phyloP scores from a whole-genome alignment of 92 coral and sea anemone genomes.

The Phenganax stokvisi region DNA sequence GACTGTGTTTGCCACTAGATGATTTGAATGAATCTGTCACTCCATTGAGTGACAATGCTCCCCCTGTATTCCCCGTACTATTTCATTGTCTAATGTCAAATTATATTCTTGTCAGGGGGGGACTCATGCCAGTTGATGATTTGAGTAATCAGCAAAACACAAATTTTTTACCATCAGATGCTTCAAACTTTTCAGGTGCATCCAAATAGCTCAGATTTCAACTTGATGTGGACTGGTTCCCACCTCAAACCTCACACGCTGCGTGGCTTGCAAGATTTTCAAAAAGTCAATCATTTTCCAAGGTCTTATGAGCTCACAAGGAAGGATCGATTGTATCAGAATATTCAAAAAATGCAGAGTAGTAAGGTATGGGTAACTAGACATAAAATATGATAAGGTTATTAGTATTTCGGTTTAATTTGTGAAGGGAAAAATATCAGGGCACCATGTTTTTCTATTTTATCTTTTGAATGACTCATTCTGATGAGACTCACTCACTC shows the following conservation, averaged over 20 bases:
- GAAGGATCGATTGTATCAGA: constrained; percentile 86
- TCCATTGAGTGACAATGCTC: too few relatives aligned
- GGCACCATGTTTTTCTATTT: too few relatives aligned
- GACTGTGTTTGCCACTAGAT: too few relatives aligned
- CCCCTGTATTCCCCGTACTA: too few relatives aligned
- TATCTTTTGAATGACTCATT: too few relatives aligned
- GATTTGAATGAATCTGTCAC: too few relatives aligned
- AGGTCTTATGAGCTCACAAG: constrained; percentile 98
- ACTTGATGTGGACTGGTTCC: constrained; percentile 99
- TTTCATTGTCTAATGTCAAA: too few relatives aligned
- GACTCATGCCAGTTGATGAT: too few relatives aligned
- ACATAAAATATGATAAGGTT: background rate
- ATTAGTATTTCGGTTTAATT: background rate
- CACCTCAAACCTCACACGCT: constrained; percentile 89
- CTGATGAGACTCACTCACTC: too few relatives aligned
- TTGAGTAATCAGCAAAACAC: too few relatives aligned
- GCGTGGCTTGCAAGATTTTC: constrained; percentile 95
- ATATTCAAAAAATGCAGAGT: constrained; percentile 89
- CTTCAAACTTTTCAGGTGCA: constrained; percentile 60
- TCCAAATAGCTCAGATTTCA: constrained; percentile 96
- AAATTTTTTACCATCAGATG: too few relatives aligned
- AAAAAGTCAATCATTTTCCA: constrained; percentile 95
- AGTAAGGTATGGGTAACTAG: constrained; percentile 54
- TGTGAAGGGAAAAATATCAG: background rate
- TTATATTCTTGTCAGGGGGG: too few relatives aligned